Base-by-base conservation (phyloP, 2,113 vertebrate species). In the Electrona antarctica region DNA sequence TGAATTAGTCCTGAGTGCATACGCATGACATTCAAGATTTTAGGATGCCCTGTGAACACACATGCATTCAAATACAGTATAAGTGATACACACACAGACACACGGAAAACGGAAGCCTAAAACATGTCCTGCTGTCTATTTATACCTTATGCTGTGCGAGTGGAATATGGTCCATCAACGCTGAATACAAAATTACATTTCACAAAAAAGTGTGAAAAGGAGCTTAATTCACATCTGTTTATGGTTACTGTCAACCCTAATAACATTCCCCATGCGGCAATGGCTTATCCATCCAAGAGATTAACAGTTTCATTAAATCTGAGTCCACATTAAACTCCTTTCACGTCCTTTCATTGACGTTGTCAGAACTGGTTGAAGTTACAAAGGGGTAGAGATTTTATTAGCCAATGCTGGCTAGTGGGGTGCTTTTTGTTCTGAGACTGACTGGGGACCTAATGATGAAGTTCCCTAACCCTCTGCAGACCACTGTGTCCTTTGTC, bases 141-240 rank as follows among this genome's bases (percentile, higher is more conserved):
- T 81, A 45, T 76, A 74, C 84, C 84, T 87, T 87, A 89, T 89
- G 89, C 70, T 67, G 45, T 73, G 69, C 83, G 76, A 76, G 69
- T 60, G 58, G 71, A 46, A 81, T 60, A 77, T 82, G 66, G 76
- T 80, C 84, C 63, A 74, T 78, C 82, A 76, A 67, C 71, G 88
- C 78, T 62, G 73, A 85, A 86, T 85, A 63, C 85, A 90, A 83
- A 90, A 48, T 78, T 71, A 60, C 60, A 84, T 88, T 81, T 85
- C 81, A 88, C 90, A 86, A 84, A 74, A 85, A 85, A 78, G 85
- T 87, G 87, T 88, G 87, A 87, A 88, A 21, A 85, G 81, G 78
- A 67, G 79, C 82, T 80, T 85, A 76, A 79, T 88, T 74, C 59
- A 45, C 48, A 71, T 64, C 50, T 3, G 14, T 68, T 81, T 74